Conservation (phyloP, 2,113 vertebrate species). For the Noctilio leporinus region DNA sequence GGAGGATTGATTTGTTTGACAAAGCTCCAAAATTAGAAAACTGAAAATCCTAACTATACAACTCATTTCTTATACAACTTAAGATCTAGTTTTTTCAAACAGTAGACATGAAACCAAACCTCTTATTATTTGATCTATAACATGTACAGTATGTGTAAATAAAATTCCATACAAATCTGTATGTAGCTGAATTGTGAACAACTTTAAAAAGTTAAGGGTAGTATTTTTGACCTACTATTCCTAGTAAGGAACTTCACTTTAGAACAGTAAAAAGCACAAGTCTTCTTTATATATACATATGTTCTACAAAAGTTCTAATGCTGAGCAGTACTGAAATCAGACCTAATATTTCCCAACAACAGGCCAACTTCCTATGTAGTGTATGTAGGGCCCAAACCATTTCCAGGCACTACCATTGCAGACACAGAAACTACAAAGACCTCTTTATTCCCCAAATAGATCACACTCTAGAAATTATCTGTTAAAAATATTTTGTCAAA, state of each 20-base stretch:
- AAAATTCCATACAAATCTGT: neutral
- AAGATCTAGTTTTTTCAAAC: neutral
- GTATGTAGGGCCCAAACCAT: neutral
- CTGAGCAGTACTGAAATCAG: neutral
- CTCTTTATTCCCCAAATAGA: neutral
- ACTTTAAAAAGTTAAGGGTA: neutral
- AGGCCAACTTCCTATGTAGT: neutral
- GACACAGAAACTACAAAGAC: neutral
- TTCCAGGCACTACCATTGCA: neutral
- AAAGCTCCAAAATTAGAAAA: slow-evolving; percentile 9
- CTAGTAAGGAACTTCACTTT: slow-evolving; percentile 4
- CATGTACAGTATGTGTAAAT: neutral
- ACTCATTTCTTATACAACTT: neutral
- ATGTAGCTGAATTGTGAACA: neutral
- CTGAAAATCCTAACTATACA: neutral
- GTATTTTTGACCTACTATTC: neutral
- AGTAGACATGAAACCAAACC: neutral
- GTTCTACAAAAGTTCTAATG: neutral
- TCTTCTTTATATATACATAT: neutral
- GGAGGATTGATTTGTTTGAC: neutral
- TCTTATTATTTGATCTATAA: neutral
- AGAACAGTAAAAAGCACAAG: neutral
- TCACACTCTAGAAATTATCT: neutral
- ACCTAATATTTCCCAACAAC: neutral
- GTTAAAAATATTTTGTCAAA: neutral